These are phyloP conservation scores for Protodeltote pygarga DNA, from an alignment of 2,888 invertebrate species.

Conservation along the genomic window DNA sequence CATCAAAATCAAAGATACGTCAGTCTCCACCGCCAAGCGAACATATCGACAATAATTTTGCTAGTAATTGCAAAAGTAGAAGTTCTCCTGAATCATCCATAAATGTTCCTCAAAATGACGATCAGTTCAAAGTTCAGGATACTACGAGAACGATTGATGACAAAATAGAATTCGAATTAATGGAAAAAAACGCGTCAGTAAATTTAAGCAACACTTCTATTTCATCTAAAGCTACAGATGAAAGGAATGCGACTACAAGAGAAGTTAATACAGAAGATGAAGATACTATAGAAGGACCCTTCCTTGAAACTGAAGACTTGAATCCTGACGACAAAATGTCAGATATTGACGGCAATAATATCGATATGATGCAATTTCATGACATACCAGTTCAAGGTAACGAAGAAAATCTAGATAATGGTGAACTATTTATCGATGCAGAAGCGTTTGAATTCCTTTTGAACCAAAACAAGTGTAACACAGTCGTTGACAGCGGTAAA, in stretches of 20 bases:
- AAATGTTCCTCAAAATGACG: constrained; percentile 9
- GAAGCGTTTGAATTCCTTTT: constrained; percentile 79
- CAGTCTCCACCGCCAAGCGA: constrained; percentile 55
- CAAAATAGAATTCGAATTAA: constrained; percentile 51
- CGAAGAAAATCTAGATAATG: constrained; percentile 64
- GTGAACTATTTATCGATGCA: constrained; percentile 80
- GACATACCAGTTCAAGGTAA: constrained; percentile 58
- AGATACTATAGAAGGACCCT: constrained; percentile 80
- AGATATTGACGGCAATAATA: constrained; percentile 55
- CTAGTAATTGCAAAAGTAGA: constrained; percentile 45
- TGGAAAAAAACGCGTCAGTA: constrained; percentile 54
- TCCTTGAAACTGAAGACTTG: constrained; percentile 71
- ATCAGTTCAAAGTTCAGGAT: constrained; percentile 17
- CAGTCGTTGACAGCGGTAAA: constrained; percentile 77
- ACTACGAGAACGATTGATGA: constrained; percentile 25
- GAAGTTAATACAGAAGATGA: constrained; percentile 80
- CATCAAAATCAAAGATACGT: constrained; percentile 68
- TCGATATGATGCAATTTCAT: constrained; percentile 68
- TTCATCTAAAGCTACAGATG: constrained; percentile 64
- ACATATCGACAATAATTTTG: constrained; percentile 49
- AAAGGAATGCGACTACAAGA: constrained; percentile 61
- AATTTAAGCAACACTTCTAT: constrained; percentile 57
- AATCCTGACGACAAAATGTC: constrained; percentile 56
- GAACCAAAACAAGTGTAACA: constrained; percentile 74
- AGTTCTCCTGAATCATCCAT: constrained; percentile 42